Base-by-base conservation (phyloP, 2,888 invertebrate species). In the Lasioglossum oenotherae region DNA sequence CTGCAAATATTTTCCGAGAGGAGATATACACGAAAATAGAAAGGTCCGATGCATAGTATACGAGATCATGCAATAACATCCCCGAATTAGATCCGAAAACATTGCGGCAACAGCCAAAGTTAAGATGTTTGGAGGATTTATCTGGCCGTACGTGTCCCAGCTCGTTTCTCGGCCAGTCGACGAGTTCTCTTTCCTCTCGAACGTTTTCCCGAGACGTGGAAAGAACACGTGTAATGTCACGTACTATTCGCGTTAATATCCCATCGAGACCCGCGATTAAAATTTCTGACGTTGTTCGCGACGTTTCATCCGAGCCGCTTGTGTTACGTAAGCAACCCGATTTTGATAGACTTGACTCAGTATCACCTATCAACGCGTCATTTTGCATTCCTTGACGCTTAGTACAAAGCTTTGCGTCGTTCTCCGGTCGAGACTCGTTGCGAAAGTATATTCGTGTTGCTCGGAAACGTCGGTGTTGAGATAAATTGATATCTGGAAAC, bases 141-240 rank as follows among this genome's bases (percentile, higher is more conserved):
- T 86, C 85, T 81, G n/a, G 8, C 6, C 67, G 85, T 81, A 81
- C 86, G 85, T 85, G 86, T 86, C 41, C 72, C 80, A 35, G 64
- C 64, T 44, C 78, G 78, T 67, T 81, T 73, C 60, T 73, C 44
- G 41, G 23, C 14, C 64, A 23, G 81, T 75, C 69, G 86, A 86
- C 79, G 53, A 86, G 78, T 76, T 85, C 86, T 75, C 86, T 75
- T 84, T 78, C 69, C 79, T 49, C 31, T 4, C 38, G 49, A 85
- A 85, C 46, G 53, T 74, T 80, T 64, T n/a, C 27, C 10, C 49
- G 72, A 67, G 49, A 80, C 78, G 80, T 77, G 71, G 80, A 80
- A 84, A 41, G 67, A 64, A 84, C 78, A 57, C 53, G 80, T 10
- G 31, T 53, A 27, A 74, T 31, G 78, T 79, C 82, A 88, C 79